Conservation (phyloP, 2,888 invertebrate species). For the Lasioglossum marginatum region DNA sequence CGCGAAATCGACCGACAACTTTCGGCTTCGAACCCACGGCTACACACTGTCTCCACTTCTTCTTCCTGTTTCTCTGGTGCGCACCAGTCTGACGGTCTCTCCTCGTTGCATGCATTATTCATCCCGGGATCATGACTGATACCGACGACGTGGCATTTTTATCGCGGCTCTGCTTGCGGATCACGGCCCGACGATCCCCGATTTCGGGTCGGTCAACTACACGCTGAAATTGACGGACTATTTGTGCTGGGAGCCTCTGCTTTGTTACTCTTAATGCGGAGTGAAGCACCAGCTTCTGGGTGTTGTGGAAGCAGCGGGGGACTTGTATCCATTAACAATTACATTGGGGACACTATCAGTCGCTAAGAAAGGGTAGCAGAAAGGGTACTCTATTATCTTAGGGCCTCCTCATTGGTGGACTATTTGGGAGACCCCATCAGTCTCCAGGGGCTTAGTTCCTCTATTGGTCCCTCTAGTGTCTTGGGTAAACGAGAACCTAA, state of each 20-base stretch:
- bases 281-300: not conserved
- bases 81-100: not conserved
- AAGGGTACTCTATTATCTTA: no score
- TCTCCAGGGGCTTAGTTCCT: no score
- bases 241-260: not conserved
- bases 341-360: no score
- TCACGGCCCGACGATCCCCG: constrained; percentile 70
- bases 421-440: no score
- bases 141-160: constrained; percentile 80
- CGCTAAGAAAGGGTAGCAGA: no score
- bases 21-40: constrained; percentile 43
- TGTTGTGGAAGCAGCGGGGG: not conserved
- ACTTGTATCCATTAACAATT: not conserved
- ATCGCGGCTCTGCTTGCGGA: constrained; percentile 70
- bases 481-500: no score
- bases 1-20: constrained; percentile 36
- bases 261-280: not conserved
- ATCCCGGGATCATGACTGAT: constrained; percentile 81
- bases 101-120: constrained; percentile 80
- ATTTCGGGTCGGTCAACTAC: constrained; percentile 50
- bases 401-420: no score
- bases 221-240: not conserved
- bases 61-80: constrained; percentile 20
- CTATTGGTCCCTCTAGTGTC: no score
- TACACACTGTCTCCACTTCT: not conserved